phyloP scores from a whole-genome alignment of 2,888 invertebrate genomes.

The Zootermopsis nevadensis region DNA sequence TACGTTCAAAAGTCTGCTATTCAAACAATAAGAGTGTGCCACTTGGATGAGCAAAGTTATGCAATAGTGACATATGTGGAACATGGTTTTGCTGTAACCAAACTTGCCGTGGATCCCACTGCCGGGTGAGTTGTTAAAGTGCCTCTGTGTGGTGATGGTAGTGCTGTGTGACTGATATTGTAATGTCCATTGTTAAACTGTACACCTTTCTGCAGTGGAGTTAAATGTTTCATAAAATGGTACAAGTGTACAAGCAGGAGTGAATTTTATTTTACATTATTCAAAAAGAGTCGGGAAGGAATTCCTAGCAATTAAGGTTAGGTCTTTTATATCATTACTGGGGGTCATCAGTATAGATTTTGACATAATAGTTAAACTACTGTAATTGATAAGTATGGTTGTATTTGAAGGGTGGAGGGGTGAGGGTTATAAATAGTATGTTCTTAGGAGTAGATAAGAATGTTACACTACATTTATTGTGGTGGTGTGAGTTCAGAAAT shows the following conservation, averaged over 20 bases:
- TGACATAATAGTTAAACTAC: too few relatives aligned
- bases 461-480: too few relatives aligned
- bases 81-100: slow-evolving; percentile 66
- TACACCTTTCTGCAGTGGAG: not conserved
- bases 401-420: too few relatives aligned
- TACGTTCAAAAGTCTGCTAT: slow-evolving; percentile 65
- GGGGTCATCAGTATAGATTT: too few relatives aligned
- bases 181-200: not conserved
- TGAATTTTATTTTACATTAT: not conserved
- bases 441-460: too few relatives aligned
- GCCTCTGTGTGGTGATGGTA: not conserved
- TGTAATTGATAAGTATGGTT: too few relatives aligned
- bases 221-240: not conserved
- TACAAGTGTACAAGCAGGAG: not conserved
- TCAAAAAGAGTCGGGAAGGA: too few relatives aligned
- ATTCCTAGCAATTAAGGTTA: too few relatives aligned
- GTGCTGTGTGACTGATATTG: not conserved
- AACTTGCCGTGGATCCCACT: slow-evolving; percentile 73
- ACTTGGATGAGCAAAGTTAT: slow-evolving; percentile 67
- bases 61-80: slow-evolving; percentile 68
- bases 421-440: too few relatives aligned
- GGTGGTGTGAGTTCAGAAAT: too few relatives aligned
- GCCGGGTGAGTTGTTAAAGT: slow-evolving; percentile 54
- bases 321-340: too few relatives aligned
- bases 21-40: slow-evolving; percentile 64